Conservation (phyloP, 2,113 vertebrate species). For the Ceyx melanurus region DNA sequence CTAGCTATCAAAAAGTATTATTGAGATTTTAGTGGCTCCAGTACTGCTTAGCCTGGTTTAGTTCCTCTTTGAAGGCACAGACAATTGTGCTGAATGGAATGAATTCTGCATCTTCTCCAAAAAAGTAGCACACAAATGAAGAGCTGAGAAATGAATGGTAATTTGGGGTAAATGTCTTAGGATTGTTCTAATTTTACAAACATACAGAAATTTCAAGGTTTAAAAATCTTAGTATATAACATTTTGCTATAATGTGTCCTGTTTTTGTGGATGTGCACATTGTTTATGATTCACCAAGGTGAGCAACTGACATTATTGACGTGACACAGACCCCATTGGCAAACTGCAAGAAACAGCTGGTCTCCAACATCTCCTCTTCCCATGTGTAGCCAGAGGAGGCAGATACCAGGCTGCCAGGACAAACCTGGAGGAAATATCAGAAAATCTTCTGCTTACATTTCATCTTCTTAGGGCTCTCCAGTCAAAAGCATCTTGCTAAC, state of each 20-base stretch:
- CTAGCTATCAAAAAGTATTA: constrained; percentile 17
- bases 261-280: not conserved
- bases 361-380: not conserved
- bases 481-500: not conserved
- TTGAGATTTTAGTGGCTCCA: constrained; percentile 44
- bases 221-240: not conserved
- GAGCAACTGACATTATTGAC: not conserved
- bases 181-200: not conserved
- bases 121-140: not conserved
- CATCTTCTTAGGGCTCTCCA: not conserved
- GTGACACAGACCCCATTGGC: not conserved
- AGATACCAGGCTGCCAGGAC: not conserved
- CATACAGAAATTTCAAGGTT: not conserved
- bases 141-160: not conserved
- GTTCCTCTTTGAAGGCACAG: constrained; percentile 27
- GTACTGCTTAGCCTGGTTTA: constrained; percentile 5
- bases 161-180: not conserved
- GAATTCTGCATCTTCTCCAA: not conserved
- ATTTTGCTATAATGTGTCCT: not conserved
- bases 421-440: not conserved
- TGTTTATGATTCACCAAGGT: not conserved
- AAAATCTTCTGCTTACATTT: not conserved
- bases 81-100: not conserved
- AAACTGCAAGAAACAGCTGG: constrained; percentile 4
- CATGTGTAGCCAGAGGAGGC: not conserved